Base-by-base conservation (phyloP, 2,888 invertebrate species). In the Pammene fasciana region DNA sequence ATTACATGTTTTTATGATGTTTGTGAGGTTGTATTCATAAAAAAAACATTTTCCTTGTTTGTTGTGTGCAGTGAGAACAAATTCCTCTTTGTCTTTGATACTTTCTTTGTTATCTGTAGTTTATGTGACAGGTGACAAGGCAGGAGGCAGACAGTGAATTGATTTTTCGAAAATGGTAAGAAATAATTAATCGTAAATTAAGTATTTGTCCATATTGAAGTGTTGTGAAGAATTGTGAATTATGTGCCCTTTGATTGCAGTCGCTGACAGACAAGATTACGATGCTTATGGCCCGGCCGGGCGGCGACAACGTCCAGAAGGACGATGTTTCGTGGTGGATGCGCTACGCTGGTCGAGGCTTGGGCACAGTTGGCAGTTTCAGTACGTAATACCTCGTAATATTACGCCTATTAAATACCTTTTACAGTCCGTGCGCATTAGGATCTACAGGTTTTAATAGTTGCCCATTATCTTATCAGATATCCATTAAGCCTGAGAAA, bases 281-380 rank as follows among this genome's bases (percentile, higher is more conserved):
- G 74, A 94, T 95, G 83, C 93, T 97, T 76, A 95, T 97, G 96
- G 94, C 96, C 81, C 94, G 96, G 82, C 97, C 97, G 74, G 96
- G 96, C 77, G 96, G 95, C 86, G 96, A 96, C 87, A 94, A 94
- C 79, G 94, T 92, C 75, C 94, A 95, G 76, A 96, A 96, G 93
- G 97, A 97, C 88, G 97, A 96, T 88, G 95, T 95, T 77, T 96
- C 97, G 76, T 97, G 97, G 97, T 97, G 96, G 95, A 94, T 97
- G 94, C 97, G 96, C 90, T 97, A 97, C 91, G 96, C 95, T 86
- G 97, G 96, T 78, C 94, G 97, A 82, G 95, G 95, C 76, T 92
- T 97, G 79, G 98, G 97, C 74, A 96, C 97, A 76, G 95, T 96
- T 85, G 97, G 96, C 85, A 95, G 97, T 86, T 94, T 96, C 87